Percentiles rank a stretch among this genome's conserved stretches.
phyloP scores from a whole-genome alignment of 2,888 invertebrate species.

The Campaea margaritaria region DNA sequence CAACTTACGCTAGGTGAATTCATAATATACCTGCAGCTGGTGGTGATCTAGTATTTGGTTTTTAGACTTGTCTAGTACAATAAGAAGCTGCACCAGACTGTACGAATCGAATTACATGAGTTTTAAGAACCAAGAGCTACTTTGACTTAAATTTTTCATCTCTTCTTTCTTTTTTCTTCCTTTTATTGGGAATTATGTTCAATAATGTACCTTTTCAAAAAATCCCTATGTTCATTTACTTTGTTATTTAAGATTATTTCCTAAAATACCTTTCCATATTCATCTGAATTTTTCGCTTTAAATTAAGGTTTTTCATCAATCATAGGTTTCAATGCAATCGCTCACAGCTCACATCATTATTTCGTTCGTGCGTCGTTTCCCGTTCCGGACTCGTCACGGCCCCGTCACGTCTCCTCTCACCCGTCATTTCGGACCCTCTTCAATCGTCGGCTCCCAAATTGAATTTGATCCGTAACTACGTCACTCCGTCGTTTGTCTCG shows the following conservation, averaged over 20 bases:
- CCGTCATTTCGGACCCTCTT: slow-evolving; percentile 79
- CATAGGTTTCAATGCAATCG: slow-evolving; percentile 50
- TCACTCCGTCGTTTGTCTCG: slow-evolving; percentile 73
- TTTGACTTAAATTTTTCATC: too few species aligned
- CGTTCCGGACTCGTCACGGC: slow-evolving; percentile 41
- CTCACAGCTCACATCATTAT: slow-evolving; percentile 61
- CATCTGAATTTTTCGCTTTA: neutral
- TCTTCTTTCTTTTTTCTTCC: too few species aligned
- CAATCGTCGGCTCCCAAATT: slow-evolving; percentile 81
- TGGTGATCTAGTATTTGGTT: neutral
- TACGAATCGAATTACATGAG: too few species aligned
- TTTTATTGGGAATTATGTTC: too few species aligned
- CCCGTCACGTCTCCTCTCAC: slow-evolving; percentile 57
- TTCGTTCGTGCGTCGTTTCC: slow-evolving; percentile 46
- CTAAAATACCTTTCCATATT: too few species aligned
- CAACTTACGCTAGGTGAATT: slow-evolving; percentile 55
- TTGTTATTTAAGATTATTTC: too few species aligned
- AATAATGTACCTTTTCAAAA: too few species aligned
- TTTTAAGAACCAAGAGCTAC: too few species aligned
- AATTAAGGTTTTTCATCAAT: too few species aligned
- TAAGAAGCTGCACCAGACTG: too few species aligned
- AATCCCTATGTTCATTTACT: too few species aligned
- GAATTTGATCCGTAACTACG: slow-evolving; percentile 80
- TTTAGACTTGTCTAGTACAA: too few species aligned
- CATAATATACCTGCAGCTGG: slow-evolving; percentile 51